These are phyloP conservation scores for Grapholita molesta DNA, from an alignment of 1,140 invertebrate species.

Conservation along the genomic window DNA sequence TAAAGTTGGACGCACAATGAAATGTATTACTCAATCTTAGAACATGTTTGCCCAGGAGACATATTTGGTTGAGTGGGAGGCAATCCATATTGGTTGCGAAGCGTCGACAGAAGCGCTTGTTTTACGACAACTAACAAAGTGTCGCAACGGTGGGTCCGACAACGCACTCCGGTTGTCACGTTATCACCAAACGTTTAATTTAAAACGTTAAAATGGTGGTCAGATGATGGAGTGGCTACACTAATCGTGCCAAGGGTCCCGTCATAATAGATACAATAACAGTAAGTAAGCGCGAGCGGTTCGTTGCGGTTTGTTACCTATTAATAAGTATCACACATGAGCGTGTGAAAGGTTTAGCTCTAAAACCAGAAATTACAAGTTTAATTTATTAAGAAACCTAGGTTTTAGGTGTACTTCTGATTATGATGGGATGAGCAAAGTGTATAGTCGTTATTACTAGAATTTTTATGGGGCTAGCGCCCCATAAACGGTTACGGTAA, in stretches of 20 bases:
- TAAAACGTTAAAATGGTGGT: slow-evolving; percentile 36
- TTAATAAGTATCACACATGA: neutral
- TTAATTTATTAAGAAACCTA: no score
- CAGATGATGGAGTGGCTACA: slow-evolving; percentile 57
- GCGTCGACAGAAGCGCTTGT: slow-evolving; percentile 28
- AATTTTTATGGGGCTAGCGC: no score
- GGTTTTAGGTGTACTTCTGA: no score
- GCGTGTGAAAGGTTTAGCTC: neutral
- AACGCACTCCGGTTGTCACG: slow-evolving; percentile 20
- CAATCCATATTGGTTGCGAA: slow-evolving; percentile 28
- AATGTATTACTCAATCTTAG: neutral
- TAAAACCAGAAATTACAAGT: neutral
- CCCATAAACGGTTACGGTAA: no score
- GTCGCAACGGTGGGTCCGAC: slow-evolving; percentile 43
- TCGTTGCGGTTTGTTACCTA: neutral
- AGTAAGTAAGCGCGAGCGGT: slow-evolving; percentile 58
- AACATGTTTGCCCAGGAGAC: neutral
- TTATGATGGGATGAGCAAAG: no score
- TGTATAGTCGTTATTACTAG: no score
- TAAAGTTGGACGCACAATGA: neutral
- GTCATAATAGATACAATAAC: slow-evolving; percentile 61
- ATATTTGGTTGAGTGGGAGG: slow-evolving; percentile 20
- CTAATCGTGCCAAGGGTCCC: slow-evolving; percentile 39
- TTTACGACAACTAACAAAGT: slow-evolving; percentile 47
- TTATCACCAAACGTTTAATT: slow-evolving; percentile 58